Percentiles rank a stretch among this genome's conserved stretches.
These are phyloP conservation scores for Planococcus citri DNA, from an alignment of 1,140 invertebrate genomes.

Conservation along the genomic window DNA sequence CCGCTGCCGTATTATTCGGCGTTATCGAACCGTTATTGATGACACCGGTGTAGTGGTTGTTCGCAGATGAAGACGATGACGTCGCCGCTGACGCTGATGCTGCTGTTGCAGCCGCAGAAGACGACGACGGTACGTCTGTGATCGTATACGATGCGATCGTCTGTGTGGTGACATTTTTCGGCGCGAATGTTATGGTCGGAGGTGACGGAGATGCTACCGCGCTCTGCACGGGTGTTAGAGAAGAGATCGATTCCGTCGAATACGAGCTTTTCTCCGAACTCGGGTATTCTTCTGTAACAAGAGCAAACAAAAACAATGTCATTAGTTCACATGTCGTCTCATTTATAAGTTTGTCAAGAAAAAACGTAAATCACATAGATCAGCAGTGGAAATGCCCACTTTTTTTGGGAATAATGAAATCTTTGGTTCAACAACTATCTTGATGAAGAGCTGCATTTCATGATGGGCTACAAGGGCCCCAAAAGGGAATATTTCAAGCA, in stretches of 20 bases:
- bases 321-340: too few relatives aligned
- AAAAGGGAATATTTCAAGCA: too few relatives aligned
- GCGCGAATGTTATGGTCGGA: neutral
- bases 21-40: neutral
- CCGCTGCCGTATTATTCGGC: neutral
- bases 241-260: neutral
- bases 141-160: neutral
- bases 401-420: too few relatives aligned
- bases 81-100: neutral
- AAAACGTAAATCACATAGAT: too few relatives aligned
- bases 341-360: too few relatives aligned
- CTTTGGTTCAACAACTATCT: too few relatives aligned
- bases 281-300: conserved; percentile 16
- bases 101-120: neutral
- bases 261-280: conserved; percentile 3
- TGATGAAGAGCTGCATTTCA: too few relatives aligned
- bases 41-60: neutral
- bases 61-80: too few relatives aligned
- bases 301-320: neutral
- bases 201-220: neutral
- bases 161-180: neutral
- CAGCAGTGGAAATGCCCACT: too few relatives aligned
- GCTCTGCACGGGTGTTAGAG: neutral
- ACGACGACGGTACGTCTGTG: neutral
- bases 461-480: too few relatives aligned